These are phyloP conservation scores for Ophion slaviceki DNA, from an alignment of 2,888 invertebrate species.

Conservation along the genomic window DNA sequence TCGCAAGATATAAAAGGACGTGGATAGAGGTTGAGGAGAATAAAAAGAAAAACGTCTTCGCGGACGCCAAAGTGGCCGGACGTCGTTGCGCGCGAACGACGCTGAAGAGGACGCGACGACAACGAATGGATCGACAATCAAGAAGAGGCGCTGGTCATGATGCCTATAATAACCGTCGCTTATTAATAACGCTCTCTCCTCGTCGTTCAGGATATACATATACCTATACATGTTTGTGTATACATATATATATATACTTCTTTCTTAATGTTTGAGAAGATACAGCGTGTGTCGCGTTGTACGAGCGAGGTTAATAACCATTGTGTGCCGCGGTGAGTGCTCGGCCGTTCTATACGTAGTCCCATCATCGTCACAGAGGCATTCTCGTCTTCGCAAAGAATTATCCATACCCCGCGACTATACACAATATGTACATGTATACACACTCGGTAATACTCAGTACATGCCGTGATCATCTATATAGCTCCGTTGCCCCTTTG, in stretches of 20 bases:
- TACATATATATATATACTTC: neutral
- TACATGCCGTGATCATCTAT: conserved; percentile 49
- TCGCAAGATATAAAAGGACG: conserved; percentile 25
- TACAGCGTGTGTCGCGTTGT: conserved; percentile 69
- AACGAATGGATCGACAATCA: conserved; percentile 58
- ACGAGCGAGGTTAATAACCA: conserved; percentile 78
- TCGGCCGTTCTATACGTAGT: conserved; percentile 51
- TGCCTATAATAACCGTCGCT: conserved; percentile 64
- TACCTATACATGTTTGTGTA: neutral
- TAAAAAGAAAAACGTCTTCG: conserved; percentile 41
- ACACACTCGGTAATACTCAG: conserved; percentile 12
- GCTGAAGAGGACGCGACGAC: conserved; percentile 46
- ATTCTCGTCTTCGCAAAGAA: conserved; percentile 30
- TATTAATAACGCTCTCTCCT: conserved; percentile 69
- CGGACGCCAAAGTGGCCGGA: conserved; percentile 40
- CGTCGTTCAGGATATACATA: conserved; percentile 5
- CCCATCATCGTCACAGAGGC: conserved; percentile 59
- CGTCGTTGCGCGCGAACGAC: conserved; percentile 44
- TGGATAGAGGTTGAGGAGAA: conserved; percentile 8
- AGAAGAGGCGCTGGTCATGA: conserved; percentile 61
- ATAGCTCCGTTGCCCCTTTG: conserved; percentile 40
- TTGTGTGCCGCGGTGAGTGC: conserved; percentile 70
- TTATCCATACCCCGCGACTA: conserved; percentile 32
- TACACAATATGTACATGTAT: neutral
- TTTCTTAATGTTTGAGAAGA: conserved; percentile 47